Evolutionary conservation across 2,797 vertebrate genomes (phyloP).

Genomic region (Lepilemur ruficaudatus): DNA sequence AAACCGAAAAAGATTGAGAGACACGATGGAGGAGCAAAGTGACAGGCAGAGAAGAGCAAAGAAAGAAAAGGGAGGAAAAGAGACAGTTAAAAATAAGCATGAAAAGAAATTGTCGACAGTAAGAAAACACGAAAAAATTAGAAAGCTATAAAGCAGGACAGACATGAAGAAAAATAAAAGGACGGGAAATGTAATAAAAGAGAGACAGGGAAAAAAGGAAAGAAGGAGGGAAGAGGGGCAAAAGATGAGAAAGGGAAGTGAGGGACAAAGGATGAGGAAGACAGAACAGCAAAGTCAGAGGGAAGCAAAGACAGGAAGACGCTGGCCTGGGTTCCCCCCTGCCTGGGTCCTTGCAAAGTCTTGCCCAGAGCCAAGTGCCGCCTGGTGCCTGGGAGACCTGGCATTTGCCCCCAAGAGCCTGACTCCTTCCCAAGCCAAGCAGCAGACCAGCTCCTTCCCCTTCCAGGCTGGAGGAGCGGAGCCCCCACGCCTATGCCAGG

Average conservation of each 20-base stretch:
- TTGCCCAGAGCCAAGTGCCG: neutral
- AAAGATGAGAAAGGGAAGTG: neutral
- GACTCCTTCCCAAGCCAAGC: neutral
- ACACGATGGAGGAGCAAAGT: neutral
- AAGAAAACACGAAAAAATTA: conserved; percentile 37
- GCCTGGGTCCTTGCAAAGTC: neutral
- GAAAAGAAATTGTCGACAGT: neutral
- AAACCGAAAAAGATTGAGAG: neutral
- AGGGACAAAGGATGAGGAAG: neutral
- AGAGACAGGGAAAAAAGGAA: neutral
- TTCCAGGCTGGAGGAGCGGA: neutral
- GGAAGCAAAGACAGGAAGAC: neutral
- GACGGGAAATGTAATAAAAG: neutral
- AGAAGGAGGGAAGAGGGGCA: neutral
- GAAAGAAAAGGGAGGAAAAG: neutral
- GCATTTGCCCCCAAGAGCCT: neutral
- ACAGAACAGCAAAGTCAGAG: neutral
- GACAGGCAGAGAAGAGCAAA: too few relatives aligned
- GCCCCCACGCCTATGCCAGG: neutral
- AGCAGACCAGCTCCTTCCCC: neutral
- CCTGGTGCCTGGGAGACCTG: neutral
- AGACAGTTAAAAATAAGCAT: neutral
- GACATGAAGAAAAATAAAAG: conserved; percentile 76
- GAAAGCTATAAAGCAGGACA: conserved; percentile 68
- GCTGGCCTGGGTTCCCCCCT: neutral